Percentiles rank a stretch among this genome's conserved stretches.
These are phyloP conservation scores for Ormia ochracea DNA, from an alignment of 2,888 invertebrate genomes.

Conservation along the genomic window DNA sequence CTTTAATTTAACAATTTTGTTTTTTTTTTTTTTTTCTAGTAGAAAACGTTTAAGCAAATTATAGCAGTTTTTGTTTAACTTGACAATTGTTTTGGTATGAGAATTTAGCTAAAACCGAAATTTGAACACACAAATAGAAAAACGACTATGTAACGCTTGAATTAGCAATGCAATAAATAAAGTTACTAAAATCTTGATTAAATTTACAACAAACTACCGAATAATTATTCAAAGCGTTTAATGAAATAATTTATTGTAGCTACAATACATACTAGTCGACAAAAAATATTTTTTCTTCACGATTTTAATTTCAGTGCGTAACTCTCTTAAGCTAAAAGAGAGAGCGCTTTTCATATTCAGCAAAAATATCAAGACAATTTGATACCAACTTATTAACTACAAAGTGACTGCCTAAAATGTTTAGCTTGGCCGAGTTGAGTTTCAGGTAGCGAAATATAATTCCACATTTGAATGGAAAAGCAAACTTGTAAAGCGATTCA, in stretches of 20 bases:
- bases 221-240: not conserved
- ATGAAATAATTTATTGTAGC: not conserved
- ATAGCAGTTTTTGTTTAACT: slow-evolving; percentile 9
- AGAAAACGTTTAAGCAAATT: slow-evolving; percentile 39
- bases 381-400: too few species aligned
- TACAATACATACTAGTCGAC: not conserved
- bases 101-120: slow-evolving; percentile 8
- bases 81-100: slow-evolving; percentile 34
- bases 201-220: not conserved
- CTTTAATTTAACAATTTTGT: not conserved
- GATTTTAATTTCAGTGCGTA: too few species aligned
- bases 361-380: too few species aligned
- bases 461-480: too few species aligned
- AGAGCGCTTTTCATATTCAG: too few species aligned
- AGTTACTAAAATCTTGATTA: slow-evolving; percentile 23
- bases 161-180: slow-evolving; percentile 1
- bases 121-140: not conserved
- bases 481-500: too few species aligned
- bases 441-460: too few species aligned
- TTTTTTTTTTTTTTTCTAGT: not conserved
- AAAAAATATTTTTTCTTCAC: too few species aligned
- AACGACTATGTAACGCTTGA: slow-evolving; percentile 35
- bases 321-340: too few species aligned
- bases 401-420: too few species aligned
- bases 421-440: too few species aligned